A percentile compares a stretch with the other conserved stretches of the same genome.
Evolutionary conservation across 2,113 vertebrate species (phyloP).

Genomic region (Neodon shergylaensis): DNA sequence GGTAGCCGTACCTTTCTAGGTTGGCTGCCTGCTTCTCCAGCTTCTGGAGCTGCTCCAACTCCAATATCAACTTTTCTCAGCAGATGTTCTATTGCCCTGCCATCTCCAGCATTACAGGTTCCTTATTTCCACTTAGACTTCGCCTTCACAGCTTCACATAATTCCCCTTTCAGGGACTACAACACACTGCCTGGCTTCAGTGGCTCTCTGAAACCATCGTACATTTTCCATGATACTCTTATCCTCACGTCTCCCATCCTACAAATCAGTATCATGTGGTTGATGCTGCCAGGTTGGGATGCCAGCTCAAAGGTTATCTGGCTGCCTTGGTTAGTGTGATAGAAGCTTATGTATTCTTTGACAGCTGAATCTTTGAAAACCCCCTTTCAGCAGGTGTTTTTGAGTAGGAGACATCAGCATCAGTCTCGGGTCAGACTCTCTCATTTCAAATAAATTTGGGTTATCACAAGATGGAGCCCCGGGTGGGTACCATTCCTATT

Average conservation of each 20-base stretch:
- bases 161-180: neutral
- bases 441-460: neutral
- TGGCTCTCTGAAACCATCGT: neutral
- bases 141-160: neutral
- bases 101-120: neutral
- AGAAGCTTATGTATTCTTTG: neutral
- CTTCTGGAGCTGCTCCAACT: neutral
- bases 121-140: neutral
- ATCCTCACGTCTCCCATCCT: neutral
- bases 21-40: neutral
- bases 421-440: neutral
- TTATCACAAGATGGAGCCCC: neutral
- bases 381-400: neutral
- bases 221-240: neutral
- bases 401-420: neutral
- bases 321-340: neutral
- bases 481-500: neutral
- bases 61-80: neutral
- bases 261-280: neutral
- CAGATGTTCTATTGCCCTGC: neutral
- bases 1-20: neutral
- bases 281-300: neutral
- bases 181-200: neutral
- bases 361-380: neutral
- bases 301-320: neutral